Base-by-base conservation (phyloP, 2,113 vertebrate species). In the Pollachius pollachius region DNA sequence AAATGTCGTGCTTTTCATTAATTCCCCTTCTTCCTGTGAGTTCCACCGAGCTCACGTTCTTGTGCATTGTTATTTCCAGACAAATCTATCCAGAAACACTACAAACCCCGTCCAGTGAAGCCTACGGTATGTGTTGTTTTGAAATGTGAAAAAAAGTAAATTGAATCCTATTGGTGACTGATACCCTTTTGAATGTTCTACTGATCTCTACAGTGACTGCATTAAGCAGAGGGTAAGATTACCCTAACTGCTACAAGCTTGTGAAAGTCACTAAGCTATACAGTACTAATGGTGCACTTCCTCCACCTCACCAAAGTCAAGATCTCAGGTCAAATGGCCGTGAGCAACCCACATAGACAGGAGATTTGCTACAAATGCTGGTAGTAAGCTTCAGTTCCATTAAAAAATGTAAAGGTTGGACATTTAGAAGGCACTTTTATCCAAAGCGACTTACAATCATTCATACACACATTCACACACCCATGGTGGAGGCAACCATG, bases 1-100 rank as follows among this genome's bases (percentile, higher is more conserved):
- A 34, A 74, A 75, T 69, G 17, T 75, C 34, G 30, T 81, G 62
- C 30, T 64, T 70, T 77, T 65, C 34, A 69, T 67, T 69, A 64
- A 34, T 54, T n/a, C 57, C 15, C 19, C 56, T 3, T 64, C 59
- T 73, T 62, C 62, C 16, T 3, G 2, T 73, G 67, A 37, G 15
- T 75, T 68, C 21, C 16, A 17, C 58, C 37, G 15, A 18, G 1
- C 17, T 79, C 15, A 16, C 72, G 25, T 74, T 62, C 60, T 80
- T 27, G 77, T 79, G 54, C 81, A 27, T 74, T 69, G 25, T 69
- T 2, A 79, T 72, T 85, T 87, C 6, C 70, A 91, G 90, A 88
- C 5, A 89, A 85, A 66, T 0, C 59, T 59, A 60, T 82, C 69
- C 81, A 73, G 73, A 90, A 84, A 68, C 80, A 77, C 52, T 30